phyloP scores from a whole-genome alignment of 2,113 vertebrate genomes.

The Propithecus coquereli region DNA sequence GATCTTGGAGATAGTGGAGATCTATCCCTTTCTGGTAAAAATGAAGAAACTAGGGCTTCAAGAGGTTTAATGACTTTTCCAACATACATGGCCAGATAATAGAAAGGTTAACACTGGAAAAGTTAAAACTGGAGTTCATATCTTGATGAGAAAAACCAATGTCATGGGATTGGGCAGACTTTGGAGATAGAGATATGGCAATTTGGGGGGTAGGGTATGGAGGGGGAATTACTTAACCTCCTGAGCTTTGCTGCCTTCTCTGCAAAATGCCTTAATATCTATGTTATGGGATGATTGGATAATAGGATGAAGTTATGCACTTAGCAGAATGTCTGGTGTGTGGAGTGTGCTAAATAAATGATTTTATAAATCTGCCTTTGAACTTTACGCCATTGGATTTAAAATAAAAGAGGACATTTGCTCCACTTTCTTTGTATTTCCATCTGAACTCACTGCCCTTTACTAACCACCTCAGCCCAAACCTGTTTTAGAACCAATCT shows the following conservation, averaged over 20 bases:
- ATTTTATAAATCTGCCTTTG: conserved; percentile 14
- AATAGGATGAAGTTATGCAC: background rate
- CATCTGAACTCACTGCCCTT: background rate
- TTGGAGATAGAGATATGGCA: background rate
- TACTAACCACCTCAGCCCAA: background rate
- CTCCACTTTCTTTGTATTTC: background rate
- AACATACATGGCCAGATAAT: background rate
- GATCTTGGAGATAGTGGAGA: background rate
- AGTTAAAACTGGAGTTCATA: background rate
- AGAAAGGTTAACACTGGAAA: background rate
- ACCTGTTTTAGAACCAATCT: background rate
- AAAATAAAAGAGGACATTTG: background rate
- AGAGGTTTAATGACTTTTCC: background rate
- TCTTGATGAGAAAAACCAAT: background rate
- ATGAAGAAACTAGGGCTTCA: background rate
- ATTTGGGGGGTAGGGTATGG: background rate
- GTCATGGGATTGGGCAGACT: background rate
- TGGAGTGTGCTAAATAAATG: background rate
- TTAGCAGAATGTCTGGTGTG: background rate
- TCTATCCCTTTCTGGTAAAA: background rate
- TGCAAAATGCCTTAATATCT: background rate
- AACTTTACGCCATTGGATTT: background rate
- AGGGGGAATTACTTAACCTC: background rate
- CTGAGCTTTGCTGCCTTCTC: background rate
- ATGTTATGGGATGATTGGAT: background rate